Evolutionary conservation across 2,888 invertebrate species (phyloP), one percentile per base, ranked within the genome.

Genomic region (Eristalinus aeneus): DNA sequence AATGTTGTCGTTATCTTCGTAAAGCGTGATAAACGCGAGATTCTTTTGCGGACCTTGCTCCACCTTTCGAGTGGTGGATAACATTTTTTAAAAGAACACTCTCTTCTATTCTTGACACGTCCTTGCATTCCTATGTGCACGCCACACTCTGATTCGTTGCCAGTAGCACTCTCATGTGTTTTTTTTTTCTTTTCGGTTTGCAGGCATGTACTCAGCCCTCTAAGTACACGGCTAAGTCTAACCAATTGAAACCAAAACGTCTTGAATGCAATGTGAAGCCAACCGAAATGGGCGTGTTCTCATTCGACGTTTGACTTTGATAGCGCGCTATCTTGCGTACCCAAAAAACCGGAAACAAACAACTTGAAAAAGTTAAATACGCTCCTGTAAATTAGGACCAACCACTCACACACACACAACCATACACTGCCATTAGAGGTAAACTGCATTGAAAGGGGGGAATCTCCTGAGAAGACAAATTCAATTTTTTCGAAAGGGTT

Each of bases 291-390:
- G 86, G 86, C 86, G 86, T 86, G 81, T 82, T 82, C 65, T 80
- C 60, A 73, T 10, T n/a, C 69, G 73, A 9, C 73, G 68, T 74
- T 86, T 86, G 86, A 86, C 86, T 86, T 74, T 60, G 68, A 46
- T 68, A 60, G 31, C 63, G 16, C 76, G 74, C 74, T 74, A 65
- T 82, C 77, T 78, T 82, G 63, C 53, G 39, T 64, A 71, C 77
- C 78, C 78, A 78, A 77, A 78, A 82, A 86, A 86, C 86, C 82
- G 86, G 86, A 86, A 86, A 86, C 63, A 82, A 86, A 74, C 86
- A 82, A 86, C 86, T 86, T 82, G 65, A 81, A 78, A 69, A 81
- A 27, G 2, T 71, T 71, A 74, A 73, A 71, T 71, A 80, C 71
- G 61, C 81, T 86, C 67, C 77, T 73, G 86, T 61, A 86, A 82